phyloP scores from a whole-genome alignment of 92 coral and sea anemone species.

The Epizoanthus illoricatus region DNA sequence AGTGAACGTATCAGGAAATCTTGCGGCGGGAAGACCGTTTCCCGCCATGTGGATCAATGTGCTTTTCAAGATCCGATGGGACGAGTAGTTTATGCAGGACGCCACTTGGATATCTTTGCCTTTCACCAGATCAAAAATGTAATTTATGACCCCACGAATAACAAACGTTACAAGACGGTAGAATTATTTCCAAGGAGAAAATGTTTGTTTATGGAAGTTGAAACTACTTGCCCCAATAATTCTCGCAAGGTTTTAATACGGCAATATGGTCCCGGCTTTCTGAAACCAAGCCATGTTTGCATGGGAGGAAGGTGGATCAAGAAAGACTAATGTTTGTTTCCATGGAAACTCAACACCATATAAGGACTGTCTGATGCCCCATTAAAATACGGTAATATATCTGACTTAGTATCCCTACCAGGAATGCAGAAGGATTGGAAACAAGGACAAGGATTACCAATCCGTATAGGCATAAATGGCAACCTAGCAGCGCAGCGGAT shows the following conservation, averaged over 20 bases:
- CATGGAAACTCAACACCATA: no score
- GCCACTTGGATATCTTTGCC: conserved; percentile 26
- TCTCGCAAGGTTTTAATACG: background rate
- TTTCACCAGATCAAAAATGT: background rate
- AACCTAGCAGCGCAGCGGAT: no score
- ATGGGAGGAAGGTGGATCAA: conserved; percentile 11
- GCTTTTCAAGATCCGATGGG: conserved; percentile 28
- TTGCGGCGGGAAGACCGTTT: conserved; percentile 26
- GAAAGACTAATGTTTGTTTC: background rate
- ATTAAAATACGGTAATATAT: no score
- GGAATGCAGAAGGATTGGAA: no score
- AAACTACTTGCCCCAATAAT: conserved; percentile 24
- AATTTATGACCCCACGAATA: conserved; percentile 13
- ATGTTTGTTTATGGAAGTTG: conserved; percentile 35
- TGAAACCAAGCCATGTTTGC: conserved; percentile 5
- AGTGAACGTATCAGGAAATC: conserved; percentile 18
- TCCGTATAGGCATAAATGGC: no score
- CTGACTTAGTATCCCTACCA: no score
- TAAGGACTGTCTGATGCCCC: no score
- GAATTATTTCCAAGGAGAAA: conserved; percentile 15
- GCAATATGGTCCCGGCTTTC: conserved; percentile 16
- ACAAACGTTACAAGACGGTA: conserved; percentile 3
- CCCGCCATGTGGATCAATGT: conserved; percentile 28
- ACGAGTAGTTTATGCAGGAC: conserved; percentile 11
- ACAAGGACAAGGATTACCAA: no score